A percentile compares a stretch with the other conserved stretches of the same genome.
These are phyloP conservation scores for Gallirallus australis DNA, from an alignment of 2,797 vertebrate genomes.

Conservation along the genomic window DNA sequence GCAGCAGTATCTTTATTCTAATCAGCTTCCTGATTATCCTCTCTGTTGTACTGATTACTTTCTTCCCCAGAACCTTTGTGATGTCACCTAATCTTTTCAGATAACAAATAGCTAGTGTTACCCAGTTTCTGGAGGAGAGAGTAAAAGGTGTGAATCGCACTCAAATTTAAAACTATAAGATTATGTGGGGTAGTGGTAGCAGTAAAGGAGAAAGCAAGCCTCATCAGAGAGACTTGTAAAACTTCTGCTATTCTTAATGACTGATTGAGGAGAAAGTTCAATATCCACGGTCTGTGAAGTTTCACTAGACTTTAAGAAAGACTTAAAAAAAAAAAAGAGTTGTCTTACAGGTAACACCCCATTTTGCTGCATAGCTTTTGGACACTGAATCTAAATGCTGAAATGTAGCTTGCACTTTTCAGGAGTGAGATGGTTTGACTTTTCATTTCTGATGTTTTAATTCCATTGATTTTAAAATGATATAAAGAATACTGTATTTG, in stretches of 20 bases:
- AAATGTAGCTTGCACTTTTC: not conserved
- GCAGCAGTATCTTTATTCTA: slow-evolving; percentile 35
- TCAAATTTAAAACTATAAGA: not conserved
- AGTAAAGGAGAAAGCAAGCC: not conserved
- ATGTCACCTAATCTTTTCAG: not conserved
- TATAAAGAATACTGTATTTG: not conserved
- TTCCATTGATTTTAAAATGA: not conserved
- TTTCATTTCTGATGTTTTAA: not conserved
- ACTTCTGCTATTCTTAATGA: not conserved
- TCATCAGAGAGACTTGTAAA: not conserved
- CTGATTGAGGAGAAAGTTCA: not conserved
- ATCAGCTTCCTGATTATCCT: slow-evolving; percentile 19
- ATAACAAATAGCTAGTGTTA: slow-evolving; percentile 40
- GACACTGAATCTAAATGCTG: not conserved
- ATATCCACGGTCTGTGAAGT: not conserved
- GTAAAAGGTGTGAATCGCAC: not conserved
- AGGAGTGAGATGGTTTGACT: not conserved
- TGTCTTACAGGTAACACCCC: not conserved
- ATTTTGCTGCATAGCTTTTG: not conserved
- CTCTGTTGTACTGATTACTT: slow-evolving; percentile 6
- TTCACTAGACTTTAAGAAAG: not conserved
- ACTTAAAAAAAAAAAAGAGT: not conserved
- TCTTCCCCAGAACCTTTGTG: not conserved
- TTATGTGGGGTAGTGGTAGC: not conserved
- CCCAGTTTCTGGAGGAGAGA: not conserved